Percentiles rank a stretch among this genome's conserved stretches.
phyloP scores from a whole-genome alignment of 1,140 invertebrate genomes.

The Stegodyphus mimosarum region DNA sequence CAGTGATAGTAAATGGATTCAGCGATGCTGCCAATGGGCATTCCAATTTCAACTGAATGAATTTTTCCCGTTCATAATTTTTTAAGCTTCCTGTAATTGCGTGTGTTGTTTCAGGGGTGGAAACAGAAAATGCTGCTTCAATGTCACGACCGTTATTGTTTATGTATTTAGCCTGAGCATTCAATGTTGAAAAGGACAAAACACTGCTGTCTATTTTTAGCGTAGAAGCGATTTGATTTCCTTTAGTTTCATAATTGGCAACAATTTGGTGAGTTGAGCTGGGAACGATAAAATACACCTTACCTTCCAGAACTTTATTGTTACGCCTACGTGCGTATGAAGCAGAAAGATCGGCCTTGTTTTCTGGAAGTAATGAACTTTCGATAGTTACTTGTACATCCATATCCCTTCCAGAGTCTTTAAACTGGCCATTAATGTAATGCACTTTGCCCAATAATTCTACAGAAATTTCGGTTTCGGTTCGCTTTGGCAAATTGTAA shows the following conservation, averaged over 20 bases:
- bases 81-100: slow-evolving; percentile 23
- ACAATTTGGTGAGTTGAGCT: slow-evolving; percentile 1
- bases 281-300: slow-evolving; percentile 1
- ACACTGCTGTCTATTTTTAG: slow-evolving; percentile 29
- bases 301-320: slow-evolving; percentile 8
- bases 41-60: slow-evolving; percentile 21
- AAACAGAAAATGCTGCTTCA: slow-evolving; percentile 41
- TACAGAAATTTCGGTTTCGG: slow-evolving; percentile 4
- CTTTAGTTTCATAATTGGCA: slow-evolving; percentile 41
- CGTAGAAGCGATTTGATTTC: slow-evolving; percentile 5
- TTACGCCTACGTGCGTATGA: slow-evolving; percentile 8
- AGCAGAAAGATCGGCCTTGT: not conserved
- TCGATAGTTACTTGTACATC: slow-evolving; percentile 1
- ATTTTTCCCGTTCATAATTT: slow-evolving; percentile 50
- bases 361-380: slow-evolving; percentile 17
- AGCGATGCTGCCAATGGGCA: slow-evolving; percentile 21
- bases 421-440: slow-evolving; percentile 26
- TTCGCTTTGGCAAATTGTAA: not conserved
- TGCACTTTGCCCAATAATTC: slow-evolving; percentile 26
- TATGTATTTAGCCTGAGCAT: slow-evolving; percentile 44
- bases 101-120: slow-evolving; percentile 27
- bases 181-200: slow-evolving; percentile 18
- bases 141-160: slow-evolving; percentile 61
- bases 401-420: not conserved
- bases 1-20: slow-evolving; percentile 36